These are phyloP conservation scores for Equus przewalskii DNA, from an alignment of 2,113 vertebrate species.

Conservation along the genomic window DNA sequence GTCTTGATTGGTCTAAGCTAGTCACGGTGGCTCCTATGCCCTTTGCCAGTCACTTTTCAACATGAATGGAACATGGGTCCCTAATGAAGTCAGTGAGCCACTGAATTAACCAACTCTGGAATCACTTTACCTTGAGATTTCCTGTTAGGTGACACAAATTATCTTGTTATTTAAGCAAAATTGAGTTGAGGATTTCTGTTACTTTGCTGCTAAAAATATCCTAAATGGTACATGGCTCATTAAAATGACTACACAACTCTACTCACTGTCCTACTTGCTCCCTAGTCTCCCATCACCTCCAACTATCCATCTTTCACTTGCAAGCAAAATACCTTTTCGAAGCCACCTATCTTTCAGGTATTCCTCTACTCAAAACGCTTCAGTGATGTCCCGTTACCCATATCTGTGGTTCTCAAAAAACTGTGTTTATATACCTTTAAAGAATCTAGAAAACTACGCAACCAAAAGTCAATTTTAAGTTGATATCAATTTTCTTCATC, in stretches of 20 bases:
- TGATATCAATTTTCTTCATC: neutral
- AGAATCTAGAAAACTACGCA: neutral
- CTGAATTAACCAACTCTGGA: neutral
- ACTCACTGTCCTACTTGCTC: neutral
- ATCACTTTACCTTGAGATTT: neutral
- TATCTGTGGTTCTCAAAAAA: neutral
- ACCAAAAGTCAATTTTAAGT: constrained; percentile 12
- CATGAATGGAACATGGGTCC: neutral
- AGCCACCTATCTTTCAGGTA: neutral
- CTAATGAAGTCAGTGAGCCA: neutral
- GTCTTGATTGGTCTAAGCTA: neutral
- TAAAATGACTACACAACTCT: neutral
- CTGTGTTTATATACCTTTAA: neutral
- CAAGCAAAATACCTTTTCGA: neutral
- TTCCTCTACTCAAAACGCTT: neutral
- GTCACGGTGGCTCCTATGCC: no score
- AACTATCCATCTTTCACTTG: neutral
- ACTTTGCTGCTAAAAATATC: neutral
- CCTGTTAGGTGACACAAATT: neutral
- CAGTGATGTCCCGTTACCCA: neutral
- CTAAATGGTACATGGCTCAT: neutral
- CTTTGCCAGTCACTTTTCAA: neutral
- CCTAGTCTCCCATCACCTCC: neutral
- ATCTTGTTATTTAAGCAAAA: neutral
- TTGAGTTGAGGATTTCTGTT: neutral